Conservation (phyloP, 2,888 invertebrate species). For the Hydroisotoma schaefferi region DNA sequence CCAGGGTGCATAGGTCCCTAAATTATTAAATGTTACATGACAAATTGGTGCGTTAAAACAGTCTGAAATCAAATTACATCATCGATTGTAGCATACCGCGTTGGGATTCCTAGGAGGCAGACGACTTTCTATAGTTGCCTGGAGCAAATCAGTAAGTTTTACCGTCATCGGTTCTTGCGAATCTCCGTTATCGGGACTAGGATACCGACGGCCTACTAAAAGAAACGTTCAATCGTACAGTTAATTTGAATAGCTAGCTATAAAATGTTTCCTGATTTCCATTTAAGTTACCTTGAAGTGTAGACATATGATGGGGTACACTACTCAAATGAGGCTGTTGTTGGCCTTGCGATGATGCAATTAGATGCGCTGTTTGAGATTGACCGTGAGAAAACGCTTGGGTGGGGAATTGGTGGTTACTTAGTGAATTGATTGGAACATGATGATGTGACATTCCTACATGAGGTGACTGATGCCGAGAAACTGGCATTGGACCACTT, state of each 20-base stretch:
- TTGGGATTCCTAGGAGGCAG: constrained; percentile 52
- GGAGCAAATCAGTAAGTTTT: constrained; percentile 66
- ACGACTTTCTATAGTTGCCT: constrained; percentile 77
- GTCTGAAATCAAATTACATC: too few relatives aligned
- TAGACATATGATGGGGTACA: constrained; percentile 9
- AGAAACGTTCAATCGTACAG: background rate
- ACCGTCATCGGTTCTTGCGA: constrained; percentile 63
- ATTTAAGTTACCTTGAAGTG: constrained; percentile 15
- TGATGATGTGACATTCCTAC: constrained; percentile 10
- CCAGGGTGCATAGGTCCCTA: constrained; percentile 39
- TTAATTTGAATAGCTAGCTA: background rate
- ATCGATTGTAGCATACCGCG: background rate
- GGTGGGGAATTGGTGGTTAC: constrained; percentile 5
- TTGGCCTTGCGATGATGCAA: background rate
- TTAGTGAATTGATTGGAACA: background rate
- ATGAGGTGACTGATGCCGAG: constrained; percentile 23
- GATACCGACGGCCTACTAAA: constrained; percentile 29
- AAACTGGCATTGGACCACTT: background rate
- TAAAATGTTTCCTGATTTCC: background rate
- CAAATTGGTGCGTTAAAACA: background rate
- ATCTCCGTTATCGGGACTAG: constrained; percentile 49
- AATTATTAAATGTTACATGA: background rate
- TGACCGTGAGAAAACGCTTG: constrained; percentile 8
- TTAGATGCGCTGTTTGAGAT: background rate
- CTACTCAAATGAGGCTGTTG: constrained; percentile 2